phyloP scores from a whole-genome alignment of 1,140 invertebrate species.

The Caerostris extrusa region DNA sequence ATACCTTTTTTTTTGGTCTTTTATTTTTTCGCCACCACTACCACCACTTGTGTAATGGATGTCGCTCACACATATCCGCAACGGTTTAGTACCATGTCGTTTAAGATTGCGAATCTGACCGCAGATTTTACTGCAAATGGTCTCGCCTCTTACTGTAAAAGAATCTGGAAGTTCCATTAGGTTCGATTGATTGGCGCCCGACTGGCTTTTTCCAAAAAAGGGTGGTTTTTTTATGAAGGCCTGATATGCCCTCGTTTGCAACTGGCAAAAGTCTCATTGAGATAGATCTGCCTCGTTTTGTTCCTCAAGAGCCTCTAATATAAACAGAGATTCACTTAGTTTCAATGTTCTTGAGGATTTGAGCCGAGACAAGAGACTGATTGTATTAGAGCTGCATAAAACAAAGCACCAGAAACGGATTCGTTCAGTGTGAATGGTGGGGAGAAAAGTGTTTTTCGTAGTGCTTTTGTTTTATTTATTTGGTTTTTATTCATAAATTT shows the following conservation, averaged over 20 bases:
- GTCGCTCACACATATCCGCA: conserved; percentile 25
- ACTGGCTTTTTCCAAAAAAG: neutral
- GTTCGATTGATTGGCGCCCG: neutral
- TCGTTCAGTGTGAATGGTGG: neutral
- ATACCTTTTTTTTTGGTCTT: neutral
- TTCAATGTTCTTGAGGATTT: neutral
- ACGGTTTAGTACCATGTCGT: conserved; percentile 29
- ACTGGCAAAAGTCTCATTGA: conserved; percentile 27
- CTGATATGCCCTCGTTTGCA: conserved; percentile 7
- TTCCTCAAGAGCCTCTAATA: neutral
- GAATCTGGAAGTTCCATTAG: conserved; percentile 39
- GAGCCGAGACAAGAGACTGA: neutral
- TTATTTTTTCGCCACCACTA: neutral
- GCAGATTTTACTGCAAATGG: conserved; percentile 48
- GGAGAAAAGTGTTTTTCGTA: neutral
- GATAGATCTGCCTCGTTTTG: neutral
- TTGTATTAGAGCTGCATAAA: neutral
- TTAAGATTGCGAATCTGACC: conserved; percentile 37
- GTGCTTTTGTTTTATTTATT: neutral
- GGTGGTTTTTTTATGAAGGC: neutral
- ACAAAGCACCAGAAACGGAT: neutral
- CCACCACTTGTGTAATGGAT: neutral
- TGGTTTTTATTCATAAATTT: too few species aligned
- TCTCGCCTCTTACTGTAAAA: conserved; percentile 27
- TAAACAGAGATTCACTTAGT: conserved; percentile 34